Evolutionary conservation across 1,140 invertebrate genomes (phyloP).

Genomic region (Drosophila melanica): DNA sequence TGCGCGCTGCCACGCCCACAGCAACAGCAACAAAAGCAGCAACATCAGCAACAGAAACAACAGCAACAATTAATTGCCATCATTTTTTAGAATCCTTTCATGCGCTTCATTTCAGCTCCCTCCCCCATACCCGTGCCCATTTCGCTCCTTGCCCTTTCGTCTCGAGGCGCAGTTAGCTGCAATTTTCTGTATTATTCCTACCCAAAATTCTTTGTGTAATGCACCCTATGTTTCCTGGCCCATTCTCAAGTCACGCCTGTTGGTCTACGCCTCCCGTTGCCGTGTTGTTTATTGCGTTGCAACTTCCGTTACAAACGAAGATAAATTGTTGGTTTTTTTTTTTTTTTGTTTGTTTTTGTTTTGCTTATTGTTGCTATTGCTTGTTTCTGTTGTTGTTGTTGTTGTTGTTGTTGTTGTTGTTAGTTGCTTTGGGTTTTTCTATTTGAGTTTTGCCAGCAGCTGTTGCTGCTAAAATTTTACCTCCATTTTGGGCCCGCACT

Average conservation of each 20-base stretch:
- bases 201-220: conserved; percentile 53
- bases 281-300: conserved; percentile 74
- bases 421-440: conserved; percentile 32
- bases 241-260: conserved; percentile 23
- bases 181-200: conserved; percentile 62
- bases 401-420: conserved; percentile 21
- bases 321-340: conserved; percentile 67
- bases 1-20: conserved; percentile 25
- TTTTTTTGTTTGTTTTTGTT: conserved; percentile 7
- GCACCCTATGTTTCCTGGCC: conserved; percentile 42
- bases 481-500: conserved; percentile 25
- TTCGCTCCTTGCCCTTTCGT: neutral
- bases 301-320: conserved; percentile 77
- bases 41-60: conserved; percentile 6
- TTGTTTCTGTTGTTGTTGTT: conserved; percentile 13
- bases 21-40: neutral
- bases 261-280: conserved; percentile 34
- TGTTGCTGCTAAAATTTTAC: conserved; percentile 38
- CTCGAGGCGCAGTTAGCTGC: conserved; percentile 41
- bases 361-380: conserved; percentile 24
- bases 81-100: conserved; percentile 71
- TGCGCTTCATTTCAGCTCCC: conserved; percentile 65
- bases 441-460: conserved; percentile 39
- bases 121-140: neutral
- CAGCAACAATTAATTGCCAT: conserved; percentile 65